These are phyloP conservation scores for Phaetusa simplex DNA, from an alignment of 2,113 vertebrate genomes.

Conservation along the genomic window DNA sequence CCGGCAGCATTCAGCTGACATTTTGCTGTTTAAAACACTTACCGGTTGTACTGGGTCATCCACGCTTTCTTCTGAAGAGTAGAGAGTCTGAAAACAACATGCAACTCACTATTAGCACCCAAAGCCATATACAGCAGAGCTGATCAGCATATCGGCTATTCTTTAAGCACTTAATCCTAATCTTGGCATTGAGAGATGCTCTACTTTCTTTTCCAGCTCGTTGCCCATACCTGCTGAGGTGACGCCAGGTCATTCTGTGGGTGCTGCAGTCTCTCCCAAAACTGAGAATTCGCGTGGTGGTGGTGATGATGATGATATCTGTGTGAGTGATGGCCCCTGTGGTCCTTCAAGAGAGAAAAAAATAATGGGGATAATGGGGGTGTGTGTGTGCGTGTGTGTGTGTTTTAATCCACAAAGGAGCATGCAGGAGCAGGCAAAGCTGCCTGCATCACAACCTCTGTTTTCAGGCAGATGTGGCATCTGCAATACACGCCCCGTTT, in stretches of 20 bases:
- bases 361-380: neutral
- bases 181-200: neutral
- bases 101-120: neutral
- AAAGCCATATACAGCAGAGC: neutral
- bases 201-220: neutral
- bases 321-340: neutral
- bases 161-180: neutral
- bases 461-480: neutral
- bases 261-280: conserved; percentile 3
- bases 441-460: neutral
- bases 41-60: conserved; percentile 53
- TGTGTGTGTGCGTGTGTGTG: neutral
- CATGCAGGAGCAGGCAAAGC: neutral
- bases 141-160: neutral
- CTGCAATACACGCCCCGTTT: neutral
- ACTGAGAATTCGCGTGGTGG: neutral
- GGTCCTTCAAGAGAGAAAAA: neutral
- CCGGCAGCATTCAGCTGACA: neutral
- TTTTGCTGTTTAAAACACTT: neutral
- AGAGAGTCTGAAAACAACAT: conserved; percentile 51
- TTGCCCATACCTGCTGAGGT: conserved; percentile 31
- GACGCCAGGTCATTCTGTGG: neutral
- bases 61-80: conserved; percentile 65
- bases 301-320: neutral
- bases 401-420: neutral